Percentiles rank a stretch among this genome's conserved stretches.
Evolutionary conservation across 2,888 invertebrate species (phyloP).

Genomic region (Cataglyphis cursor): DNA sequence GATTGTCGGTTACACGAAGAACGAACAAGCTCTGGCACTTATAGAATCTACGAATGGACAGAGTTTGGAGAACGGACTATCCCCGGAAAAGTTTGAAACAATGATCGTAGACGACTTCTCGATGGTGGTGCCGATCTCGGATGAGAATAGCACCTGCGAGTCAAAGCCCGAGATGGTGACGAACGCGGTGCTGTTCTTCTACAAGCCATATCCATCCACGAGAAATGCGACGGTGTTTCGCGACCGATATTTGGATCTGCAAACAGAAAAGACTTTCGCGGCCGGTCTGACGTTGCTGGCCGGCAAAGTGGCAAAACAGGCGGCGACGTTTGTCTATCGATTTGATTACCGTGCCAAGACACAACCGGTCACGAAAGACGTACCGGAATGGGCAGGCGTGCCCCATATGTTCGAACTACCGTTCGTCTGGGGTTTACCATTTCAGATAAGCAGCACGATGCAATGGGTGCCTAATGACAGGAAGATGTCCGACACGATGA

Average conservation of each 20-base stretch:
- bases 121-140: constrained; percentile 72
- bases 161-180: constrained; percentile 85
- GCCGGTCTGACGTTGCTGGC: constrained; percentile 91
- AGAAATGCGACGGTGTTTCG: constrained; percentile 89
- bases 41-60: constrained; percentile 88
- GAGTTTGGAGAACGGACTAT: constrained; percentile 89
- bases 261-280: constrained; percentile 92
- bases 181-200: constrained; percentile 93
- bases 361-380: constrained; percentile 89
- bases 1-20: constrained; percentile 93
- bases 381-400: constrained; percentile 93
- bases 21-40: constrained; percentile 92
- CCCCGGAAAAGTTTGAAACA: constrained; percentile 89
- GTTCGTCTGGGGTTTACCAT: constrained; percentile 94
- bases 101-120: constrained; percentile 88
- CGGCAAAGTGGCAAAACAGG: constrained; percentile 89
- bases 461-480: constrained; percentile 94
- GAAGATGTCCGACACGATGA: constrained; percentile 92
- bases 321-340: constrained; percentile 89
- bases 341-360: constrained; percentile 92
- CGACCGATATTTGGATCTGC: constrained; percentile 91
- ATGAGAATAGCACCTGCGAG: constrained; percentile 85
- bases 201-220: constrained; percentile 90
- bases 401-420: constrained; percentile 94
- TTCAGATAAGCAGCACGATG: constrained; percentile 87